A percentile compares a stretch with the other conserved stretches of the same genome.
These are phyloP conservation scores for Rhyacophila brunnea DNA, from an alignment of 1,140 invertebrate species.

Conservation along the genomic window DNA sequence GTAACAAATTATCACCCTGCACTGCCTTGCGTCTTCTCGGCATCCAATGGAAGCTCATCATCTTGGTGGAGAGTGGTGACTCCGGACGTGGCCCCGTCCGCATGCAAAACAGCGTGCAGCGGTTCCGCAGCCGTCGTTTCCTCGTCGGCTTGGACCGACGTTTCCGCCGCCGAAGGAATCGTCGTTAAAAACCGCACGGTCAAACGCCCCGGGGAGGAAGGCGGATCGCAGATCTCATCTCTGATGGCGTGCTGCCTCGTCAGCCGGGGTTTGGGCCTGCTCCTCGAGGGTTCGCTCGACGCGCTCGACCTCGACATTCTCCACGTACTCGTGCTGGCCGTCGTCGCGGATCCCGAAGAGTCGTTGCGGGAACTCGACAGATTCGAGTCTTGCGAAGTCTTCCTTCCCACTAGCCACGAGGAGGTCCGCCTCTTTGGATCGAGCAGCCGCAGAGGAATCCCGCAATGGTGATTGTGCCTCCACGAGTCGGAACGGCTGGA, in stretches of 20 bases:
- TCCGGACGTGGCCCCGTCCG: conserved; percentile 8
- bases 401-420: conserved; percentile 83
- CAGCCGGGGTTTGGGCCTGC: conserved; percentile 63
- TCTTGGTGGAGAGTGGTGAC: conserved; percentile 26
- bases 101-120: conserved; percentile 30
- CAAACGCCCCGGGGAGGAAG: conserved; percentile 60
- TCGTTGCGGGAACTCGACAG: conserved; percentile 84
- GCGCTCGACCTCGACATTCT: conserved; percentile 74
- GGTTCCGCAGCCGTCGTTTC: conserved; percentile 39
- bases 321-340: conserved; percentile 83
- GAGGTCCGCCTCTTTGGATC: conserved; percentile 76
- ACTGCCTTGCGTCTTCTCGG: conserved; percentile 16
- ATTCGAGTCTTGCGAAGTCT: conserved; percentile 88
- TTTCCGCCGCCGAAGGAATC: conserved; percentile 80
- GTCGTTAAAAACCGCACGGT: conserved; percentile 72
- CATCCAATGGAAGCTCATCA: conserved; percentile 29
- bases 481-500: conserved; percentile 81
- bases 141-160: conserved; percentile 72
- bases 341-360: conserved; percentile 82
- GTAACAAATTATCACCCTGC: too few relatives aligned
- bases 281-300: conserved; percentile 46
- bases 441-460: conserved; percentile 69
- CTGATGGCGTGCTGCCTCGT: conserved; percentile 74
- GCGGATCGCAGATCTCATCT: conserved; percentile 64
- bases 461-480: conserved; percentile 72